A percentile compares a stretch with the other conserved stretches of the same genome.
These are phyloP conservation scores for Agriopis marginaria DNA, from an alignment of 2,888 invertebrate genomes.

Conservation along the genomic window DNA sequence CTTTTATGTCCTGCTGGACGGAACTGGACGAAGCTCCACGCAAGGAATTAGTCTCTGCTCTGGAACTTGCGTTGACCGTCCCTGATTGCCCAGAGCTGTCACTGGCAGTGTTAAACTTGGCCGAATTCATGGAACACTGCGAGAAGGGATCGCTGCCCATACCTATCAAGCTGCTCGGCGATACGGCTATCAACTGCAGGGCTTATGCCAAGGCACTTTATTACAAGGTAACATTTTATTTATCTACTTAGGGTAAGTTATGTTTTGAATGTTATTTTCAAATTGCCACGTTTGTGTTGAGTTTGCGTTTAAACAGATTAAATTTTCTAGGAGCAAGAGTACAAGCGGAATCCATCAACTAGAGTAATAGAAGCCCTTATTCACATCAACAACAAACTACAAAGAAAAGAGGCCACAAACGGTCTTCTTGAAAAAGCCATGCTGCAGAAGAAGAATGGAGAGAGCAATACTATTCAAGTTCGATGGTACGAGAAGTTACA, in stretches of 20 bases:
- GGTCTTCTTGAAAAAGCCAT: conserved; percentile 96
- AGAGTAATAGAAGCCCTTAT: conserved; percentile 97
- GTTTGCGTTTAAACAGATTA: neutral
- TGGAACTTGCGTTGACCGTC: conserved; percentile 95
- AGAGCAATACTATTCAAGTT: conserved; percentile 87
- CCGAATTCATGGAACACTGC: conserved; percentile 99
- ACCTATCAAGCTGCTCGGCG: conserved; percentile 94
- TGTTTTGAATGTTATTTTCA: neutral
- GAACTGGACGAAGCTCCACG: conserved; percentile 94
- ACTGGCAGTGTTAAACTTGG: conserved; percentile 97
- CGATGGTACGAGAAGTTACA: conserved; percentile 99
- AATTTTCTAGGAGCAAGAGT: conserved; percentile 92
- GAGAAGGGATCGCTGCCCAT: conserved; percentile 98
- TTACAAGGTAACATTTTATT: conserved; percentile 78
- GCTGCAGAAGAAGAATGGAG: conserved; percentile 89
- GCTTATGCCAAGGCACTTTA: conserved; percentile 89
- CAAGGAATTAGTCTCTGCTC: conserved; percentile 92
- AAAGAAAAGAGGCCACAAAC: conserved; percentile 98
- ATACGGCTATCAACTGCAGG: conserved; percentile 97
- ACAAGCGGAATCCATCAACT: conserved; percentile 88
- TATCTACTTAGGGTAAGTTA: neutral
- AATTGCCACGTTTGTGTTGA: neutral
- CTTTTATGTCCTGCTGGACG: conserved; percentile 99
- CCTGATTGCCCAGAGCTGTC: conserved; percentile 98
- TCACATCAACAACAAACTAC: conserved; percentile 98